Conservation (phyloP, 1,140 invertebrate genomes). For the Nasonia giraulti region DNA sequence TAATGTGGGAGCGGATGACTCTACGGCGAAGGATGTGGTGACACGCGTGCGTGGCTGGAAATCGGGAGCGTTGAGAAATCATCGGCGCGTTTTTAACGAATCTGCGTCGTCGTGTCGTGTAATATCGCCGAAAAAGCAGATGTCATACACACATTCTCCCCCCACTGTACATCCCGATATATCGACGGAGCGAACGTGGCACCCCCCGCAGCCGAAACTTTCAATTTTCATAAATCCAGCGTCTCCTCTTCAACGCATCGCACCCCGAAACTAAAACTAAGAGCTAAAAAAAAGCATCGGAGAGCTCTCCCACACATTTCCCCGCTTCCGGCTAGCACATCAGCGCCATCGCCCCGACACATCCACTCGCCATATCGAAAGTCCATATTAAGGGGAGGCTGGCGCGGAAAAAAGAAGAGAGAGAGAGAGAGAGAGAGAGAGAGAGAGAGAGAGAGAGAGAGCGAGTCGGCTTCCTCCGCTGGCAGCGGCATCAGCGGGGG, state of each 20-base stretch:
- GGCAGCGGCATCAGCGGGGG: conserved; percentile 27
- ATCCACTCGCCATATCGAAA: conserved; percentile 35
- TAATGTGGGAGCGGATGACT: not conserved
- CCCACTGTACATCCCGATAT: not conserved
- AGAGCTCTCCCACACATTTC: conserved; percentile 10
- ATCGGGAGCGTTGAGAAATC: too few species aligned
- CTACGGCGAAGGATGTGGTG: not conserved
- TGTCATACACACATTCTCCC: not conserved
- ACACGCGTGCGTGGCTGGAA: not conserved
- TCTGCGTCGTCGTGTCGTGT: too few species aligned
- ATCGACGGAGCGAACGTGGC: not conserved
- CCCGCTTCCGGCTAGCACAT: conserved; percentile 32
- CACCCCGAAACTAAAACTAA: conserved; percentile 22
- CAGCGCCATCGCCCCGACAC: not conserved
- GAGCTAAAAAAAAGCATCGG: conserved; percentile 11
- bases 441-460: not conserved
- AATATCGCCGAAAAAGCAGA: not conserved
- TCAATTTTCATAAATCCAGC: conserved; percentile 32
- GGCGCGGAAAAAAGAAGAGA: not conserved
- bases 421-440: not conserved
- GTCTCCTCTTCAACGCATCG: not conserved
- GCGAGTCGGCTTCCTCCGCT: conserved; percentile 21
- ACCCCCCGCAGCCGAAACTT: not conserved
- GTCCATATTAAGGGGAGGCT: conserved; percentile 39
- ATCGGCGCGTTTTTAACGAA: too few species aligned